Percentiles rank a stretch among this genome's conserved stretches.
These are phyloP conservation scores for Sebastes oblongus DNA, from an alignment of 2,797 vertebrate species.

Conservation along the genomic window DNA sequence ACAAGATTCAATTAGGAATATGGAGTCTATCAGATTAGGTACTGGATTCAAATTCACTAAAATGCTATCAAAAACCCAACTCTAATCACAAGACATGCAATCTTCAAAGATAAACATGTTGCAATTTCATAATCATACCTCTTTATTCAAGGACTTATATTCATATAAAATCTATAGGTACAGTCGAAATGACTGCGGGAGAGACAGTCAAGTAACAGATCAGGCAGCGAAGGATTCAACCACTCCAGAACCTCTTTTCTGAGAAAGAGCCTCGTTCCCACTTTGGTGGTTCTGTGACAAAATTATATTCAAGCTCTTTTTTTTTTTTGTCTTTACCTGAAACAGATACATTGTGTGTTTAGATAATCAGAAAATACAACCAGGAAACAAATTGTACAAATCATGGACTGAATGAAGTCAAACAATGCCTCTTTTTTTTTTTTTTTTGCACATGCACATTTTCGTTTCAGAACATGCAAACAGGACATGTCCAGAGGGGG, in stretches of 20 bases:
- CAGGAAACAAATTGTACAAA: conserved; percentile 62
- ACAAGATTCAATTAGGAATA: background rate
- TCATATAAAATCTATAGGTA: conserved; percentile 96
- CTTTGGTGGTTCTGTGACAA: conserved; percentile 67
- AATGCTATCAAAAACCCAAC: background rate
- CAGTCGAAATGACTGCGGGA: conserved; percentile 90
- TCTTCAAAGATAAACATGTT: conserved; percentile 1
- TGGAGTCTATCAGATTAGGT: background rate
- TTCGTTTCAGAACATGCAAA: conserved; percentile 92
- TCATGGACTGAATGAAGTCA: conserved; percentile 57
- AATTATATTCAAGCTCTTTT: conserved; percentile 56
- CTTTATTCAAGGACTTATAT: conserved; percentile 92
- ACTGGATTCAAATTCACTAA: background rate
- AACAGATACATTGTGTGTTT: conserved; percentile 84
- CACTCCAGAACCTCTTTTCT: conserved; percentile 71
- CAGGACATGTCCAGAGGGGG: conserved; percentile 85
- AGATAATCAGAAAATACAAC: conserved; percentile 62
- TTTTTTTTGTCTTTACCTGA: conserved; percentile 70
- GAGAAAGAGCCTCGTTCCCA: conserved; percentile 65
- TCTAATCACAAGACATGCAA: background rate
- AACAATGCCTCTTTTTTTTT: conserved; percentile 52
- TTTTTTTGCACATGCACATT: conserved; percentile 82
- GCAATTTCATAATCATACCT: conserved; percentile 84
- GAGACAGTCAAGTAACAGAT: conserved; percentile 88
- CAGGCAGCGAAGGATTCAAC: conserved; percentile 87